These are phyloP conservation scores for Camponotus fellah DNA, from an alignment of 2,888 invertebrate species.

Conservation along the genomic window DNA sequence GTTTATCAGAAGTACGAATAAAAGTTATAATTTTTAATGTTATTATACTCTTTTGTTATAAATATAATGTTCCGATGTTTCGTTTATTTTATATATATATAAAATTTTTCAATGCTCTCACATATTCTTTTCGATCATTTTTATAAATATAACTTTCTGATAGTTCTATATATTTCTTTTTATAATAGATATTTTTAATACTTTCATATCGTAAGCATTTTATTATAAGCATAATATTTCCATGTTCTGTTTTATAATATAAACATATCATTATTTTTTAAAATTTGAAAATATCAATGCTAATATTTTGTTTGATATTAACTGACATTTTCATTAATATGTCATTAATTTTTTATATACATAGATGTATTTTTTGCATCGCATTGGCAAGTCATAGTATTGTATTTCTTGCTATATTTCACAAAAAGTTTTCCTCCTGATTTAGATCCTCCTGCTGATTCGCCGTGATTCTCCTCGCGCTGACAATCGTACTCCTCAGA, in stretches of 20 bases:
- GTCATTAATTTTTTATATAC: not conserved
- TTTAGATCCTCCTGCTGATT: slow-evolving; percentile 79
- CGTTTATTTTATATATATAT: not conserved
- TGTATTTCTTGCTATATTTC: slow-evolving; percentile 36
- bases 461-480: slow-evolving; percentile 67
- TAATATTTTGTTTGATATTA: slow-evolving; percentile 1
- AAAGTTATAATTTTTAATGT: not conserved
- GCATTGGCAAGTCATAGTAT: slow-evolving; percentile 1
- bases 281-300: not conserved
- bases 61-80: not conserved
- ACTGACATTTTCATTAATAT: not conserved
- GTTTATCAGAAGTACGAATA: slow-evolving; percentile 8
- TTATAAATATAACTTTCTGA: not conserved
- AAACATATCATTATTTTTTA: not conserved
- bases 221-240: not conserved
- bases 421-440: slow-evolving; percentile 82
- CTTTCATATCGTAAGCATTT: not conserved
- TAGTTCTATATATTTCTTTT: not conserved
- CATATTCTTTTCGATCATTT: not conserved
- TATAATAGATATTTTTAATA: not conserved
- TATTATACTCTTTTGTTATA: not conserved
- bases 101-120: not conserved
- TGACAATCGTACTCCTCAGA: slow-evolving; percentile 86
- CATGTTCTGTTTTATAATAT: not conserved
- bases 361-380: not conserved